These are phyloP conservation scores for Sminthurinus aureus DNA, from an alignment of 2,888 invertebrate genomes.

Conservation along the genomic window DNA sequence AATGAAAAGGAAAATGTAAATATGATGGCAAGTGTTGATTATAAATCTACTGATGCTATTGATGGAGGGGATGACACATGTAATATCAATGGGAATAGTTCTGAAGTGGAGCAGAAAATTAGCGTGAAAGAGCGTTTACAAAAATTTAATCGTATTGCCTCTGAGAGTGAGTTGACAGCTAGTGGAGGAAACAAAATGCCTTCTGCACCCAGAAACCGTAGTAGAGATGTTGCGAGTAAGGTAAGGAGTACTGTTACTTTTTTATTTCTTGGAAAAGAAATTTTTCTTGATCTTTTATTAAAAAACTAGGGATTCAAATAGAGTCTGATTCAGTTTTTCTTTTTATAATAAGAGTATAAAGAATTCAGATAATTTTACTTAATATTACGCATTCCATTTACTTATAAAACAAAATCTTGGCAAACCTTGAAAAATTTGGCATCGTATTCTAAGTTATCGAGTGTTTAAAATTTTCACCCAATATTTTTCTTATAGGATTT, in stretches of 20 bases:
- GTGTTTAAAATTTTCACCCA: too few relatives aligned
- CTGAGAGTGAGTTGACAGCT: constrained; percentile 69
- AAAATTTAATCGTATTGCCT: constrained; percentile 91
- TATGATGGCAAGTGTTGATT: constrained; percentile 32
- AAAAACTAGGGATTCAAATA: not conserved
- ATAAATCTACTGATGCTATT: constrained; percentile 15
- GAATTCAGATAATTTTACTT: too few relatives aligned
- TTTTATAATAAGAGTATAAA: too few relatives aligned
- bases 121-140: constrained; percentile 92
- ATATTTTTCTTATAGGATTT: too few relatives aligned
- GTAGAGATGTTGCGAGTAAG: constrained; percentile 46
- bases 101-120: constrained; percentile 68
- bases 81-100: constrained; percentile 50
- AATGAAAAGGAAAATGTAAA: constrained; percentile 55
- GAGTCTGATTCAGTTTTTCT: not conserved
- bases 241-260: not conserved
- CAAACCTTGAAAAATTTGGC: too few relatives aligned
- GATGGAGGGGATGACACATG: constrained; percentile 40
- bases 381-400: too few relatives aligned
- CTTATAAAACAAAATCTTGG: too few relatives aligned
- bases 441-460: too few relatives aligned
- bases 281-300: not conserved
- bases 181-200: constrained; percentile 56
- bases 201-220: constrained; percentile 42
- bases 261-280: not conserved